phyloP scores from a whole-genome alignment of 2,888 invertebrate species.

The Sphaerophoria taeniata region DNA sequence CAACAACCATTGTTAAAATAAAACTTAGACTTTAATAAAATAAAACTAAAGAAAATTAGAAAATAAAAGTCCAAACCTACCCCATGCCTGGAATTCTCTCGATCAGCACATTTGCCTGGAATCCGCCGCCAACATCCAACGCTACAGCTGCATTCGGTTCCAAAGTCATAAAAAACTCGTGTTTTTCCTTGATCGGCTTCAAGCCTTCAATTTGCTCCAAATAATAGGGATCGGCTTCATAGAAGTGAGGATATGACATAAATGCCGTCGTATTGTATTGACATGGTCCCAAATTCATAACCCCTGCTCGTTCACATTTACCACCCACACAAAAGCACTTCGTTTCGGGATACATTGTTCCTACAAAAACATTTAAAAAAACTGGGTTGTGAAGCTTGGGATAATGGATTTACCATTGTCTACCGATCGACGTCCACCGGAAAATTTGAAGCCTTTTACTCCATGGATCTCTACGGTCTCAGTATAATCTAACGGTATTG shows the following conservation, averaged over 20 bases:
- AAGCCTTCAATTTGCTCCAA: slow-evolving; percentile 87
- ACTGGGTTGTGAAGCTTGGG: not conserved
- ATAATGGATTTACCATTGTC: slow-evolving; percentile 85
- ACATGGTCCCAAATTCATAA: slow-evolving; percentile 89
- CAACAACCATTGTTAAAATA: no score
- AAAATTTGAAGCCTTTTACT: slow-evolving; percentile 87
- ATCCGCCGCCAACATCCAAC: slow-evolving; percentile 89
- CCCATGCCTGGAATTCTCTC: slow-evolving; percentile 85
- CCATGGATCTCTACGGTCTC: slow-evolving; percentile 85
- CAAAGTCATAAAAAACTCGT: slow-evolving; percentile 89
- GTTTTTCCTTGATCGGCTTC: slow-evolving; percentile 87
- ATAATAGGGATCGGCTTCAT: slow-evolving; percentile 89
- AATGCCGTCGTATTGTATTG: slow-evolving; percentile 91
- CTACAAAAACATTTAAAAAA: slow-evolving; percentile 80
- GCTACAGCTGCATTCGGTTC: slow-evolving; percentile 92
- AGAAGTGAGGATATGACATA: slow-evolving; percentile 93
- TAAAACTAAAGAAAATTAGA: not conserved
- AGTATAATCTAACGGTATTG: slow-evolving; percentile 86
- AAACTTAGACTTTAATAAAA: no score
- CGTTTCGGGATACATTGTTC: slow-evolving; percentile 85
- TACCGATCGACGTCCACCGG: slow-evolving; percentile 86
- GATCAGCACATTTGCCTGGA: slow-evolving; percentile 90
- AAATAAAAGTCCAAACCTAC: slow-evolving; percentile 82
- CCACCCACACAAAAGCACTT: slow-evolving; percentile 88
- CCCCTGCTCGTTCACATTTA: slow-evolving; percentile 88